A percentile compares a stretch with the other conserved stretches of the same genome.
Conservation (phyloP, 2,888 invertebrate genomes). For the Carcina quercana region DNA sequence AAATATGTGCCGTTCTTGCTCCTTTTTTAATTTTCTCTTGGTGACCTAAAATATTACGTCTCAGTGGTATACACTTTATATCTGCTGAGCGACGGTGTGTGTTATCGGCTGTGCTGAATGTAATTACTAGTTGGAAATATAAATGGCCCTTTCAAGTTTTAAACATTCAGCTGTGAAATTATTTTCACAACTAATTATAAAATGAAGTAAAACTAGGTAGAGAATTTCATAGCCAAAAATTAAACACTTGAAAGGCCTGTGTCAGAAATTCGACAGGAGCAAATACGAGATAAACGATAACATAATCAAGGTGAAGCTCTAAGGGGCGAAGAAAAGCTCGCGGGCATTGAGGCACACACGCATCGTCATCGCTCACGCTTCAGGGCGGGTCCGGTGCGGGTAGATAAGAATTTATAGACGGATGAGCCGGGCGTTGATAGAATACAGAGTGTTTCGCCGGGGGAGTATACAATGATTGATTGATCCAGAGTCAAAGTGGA, state of each 20-base stretch:
- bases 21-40: too few species aligned
- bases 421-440: conserved; percentile 54
- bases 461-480: conserved; percentile 52
- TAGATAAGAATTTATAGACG: conserved; percentile 65
- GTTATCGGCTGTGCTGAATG: too few species aligned
- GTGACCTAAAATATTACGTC: too few species aligned
- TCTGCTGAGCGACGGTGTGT: too few species aligned
- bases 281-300: conserved; percentile 25
- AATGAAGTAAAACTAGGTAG: too few species aligned
- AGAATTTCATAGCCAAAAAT: too few species aligned
- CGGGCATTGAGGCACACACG: conserved; percentile 40
- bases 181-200: too few species aligned
- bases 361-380: conserved; percentile 58
- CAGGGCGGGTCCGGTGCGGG: conserved; percentile 40
- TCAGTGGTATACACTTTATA: too few species aligned
- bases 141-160: too few species aligned
- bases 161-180: too few species aligned
- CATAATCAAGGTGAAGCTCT: conserved; percentile 30
- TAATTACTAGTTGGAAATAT: too few species aligned
- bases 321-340: conserved; percentile 25
- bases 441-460: conserved; percentile 52
- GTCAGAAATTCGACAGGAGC: conserved; percentile 9
- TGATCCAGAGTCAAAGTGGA: conserved; percentile 35
- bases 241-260: neutral
- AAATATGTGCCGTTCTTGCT: too few species aligned